Evolutionary conservation across 1,140 invertebrate species (phyloP).

Genomic region (Scaptodrosophila lebanonensis): DNA sequence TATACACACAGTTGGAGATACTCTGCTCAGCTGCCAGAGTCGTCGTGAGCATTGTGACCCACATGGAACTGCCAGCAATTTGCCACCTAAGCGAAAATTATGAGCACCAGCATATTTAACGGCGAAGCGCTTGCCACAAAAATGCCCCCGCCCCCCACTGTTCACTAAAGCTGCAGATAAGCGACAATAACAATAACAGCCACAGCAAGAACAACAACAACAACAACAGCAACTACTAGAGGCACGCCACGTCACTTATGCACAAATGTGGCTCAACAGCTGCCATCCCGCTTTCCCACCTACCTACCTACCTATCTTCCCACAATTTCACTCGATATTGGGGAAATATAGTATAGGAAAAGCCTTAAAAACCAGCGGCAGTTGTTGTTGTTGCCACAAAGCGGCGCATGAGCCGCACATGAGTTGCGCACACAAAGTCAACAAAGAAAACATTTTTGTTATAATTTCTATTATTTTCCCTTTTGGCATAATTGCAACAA

Average conservation of each 20-base stretch:
- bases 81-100: slow-evolving; percentile 69
- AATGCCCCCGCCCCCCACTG: too few relatives aligned
- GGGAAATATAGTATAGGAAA: not conserved
- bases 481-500: slow-evolving; percentile 75
- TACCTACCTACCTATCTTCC: slow-evolving; percentile 40
- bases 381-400: not conserved
- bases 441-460: slow-evolving; percentile 66
- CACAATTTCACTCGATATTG: slow-evolving; percentile 38
- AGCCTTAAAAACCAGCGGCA: not conserved
- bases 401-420: too few relatives aligned
- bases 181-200: slow-evolving; percentile 21
- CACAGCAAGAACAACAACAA: slow-evolving; percentile 29
- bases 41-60: slow-evolving; percentile 64
- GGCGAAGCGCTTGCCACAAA: too few relatives aligned
- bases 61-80: slow-evolving; percentile 71
- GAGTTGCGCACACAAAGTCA: slow-evolving; percentile 47
- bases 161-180: slow-evolving; percentile 19
- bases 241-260: slow-evolving; percentile 54
- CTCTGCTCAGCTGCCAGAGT: slow-evolving; percentile 13
- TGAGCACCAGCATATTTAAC: slow-evolving; percentile 65
- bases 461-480: slow-evolving; percentile 76
- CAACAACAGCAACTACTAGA: too few relatives aligned
- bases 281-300: slow-evolving; percentile 5
- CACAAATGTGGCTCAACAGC: slow-evolving; percentile 43
- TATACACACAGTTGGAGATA: not conserved